phyloP scores from a whole-genome alignment of 2,888 invertebrate species.

The Drosophila niveifrons region DNA sequence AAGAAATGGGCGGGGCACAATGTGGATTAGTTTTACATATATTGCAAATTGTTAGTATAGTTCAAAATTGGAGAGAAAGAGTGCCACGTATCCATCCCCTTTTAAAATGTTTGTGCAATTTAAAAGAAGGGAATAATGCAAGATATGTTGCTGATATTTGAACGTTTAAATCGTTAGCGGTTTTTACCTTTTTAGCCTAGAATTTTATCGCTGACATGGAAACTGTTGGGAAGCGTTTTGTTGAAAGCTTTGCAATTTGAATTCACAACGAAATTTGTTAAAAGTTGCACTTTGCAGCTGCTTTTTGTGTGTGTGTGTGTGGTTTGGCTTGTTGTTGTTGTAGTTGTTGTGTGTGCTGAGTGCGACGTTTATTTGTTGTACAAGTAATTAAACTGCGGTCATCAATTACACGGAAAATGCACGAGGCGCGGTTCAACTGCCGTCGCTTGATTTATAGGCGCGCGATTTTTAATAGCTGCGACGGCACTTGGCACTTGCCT shows the following conservation, averaged over 20 bases:
- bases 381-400: constrained; percentile 75
- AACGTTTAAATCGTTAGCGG: constrained; percentile 1
- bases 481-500: constrained; percentile 63
- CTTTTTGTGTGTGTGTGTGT: constrained; percentile 22
- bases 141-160: constrained; percentile 1
- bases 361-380: constrained; percentile 75
- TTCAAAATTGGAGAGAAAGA: constrained; percentile 4
- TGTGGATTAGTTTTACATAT: constrained; percentile 30
- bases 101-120: constrained; percentile 17
- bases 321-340: constrained; percentile 69
- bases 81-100: constrained; percentile 17
- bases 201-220: constrained; percentile 20
- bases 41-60: constrained; percentile 25
- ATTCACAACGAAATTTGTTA: constrained; percentile 80
- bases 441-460: constrained; percentile 76
- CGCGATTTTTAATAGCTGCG: constrained; percentile 75
- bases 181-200: constrained; percentile 49
- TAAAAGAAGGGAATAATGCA: constrained; percentile 2
- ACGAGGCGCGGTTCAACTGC: constrained; percentile 49
- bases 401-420: constrained; percentile 76
- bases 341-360: constrained; percentile 27
- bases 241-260: constrained; percentile 56
- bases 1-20: constrained; percentile 11
- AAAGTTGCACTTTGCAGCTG: constrained; percentile 58
- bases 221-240: constrained; percentile 34